Evolutionary conservation across 2,797 vertebrate genomes (phyloP).

Genomic region (Bradypodion ventrale): DNA sequence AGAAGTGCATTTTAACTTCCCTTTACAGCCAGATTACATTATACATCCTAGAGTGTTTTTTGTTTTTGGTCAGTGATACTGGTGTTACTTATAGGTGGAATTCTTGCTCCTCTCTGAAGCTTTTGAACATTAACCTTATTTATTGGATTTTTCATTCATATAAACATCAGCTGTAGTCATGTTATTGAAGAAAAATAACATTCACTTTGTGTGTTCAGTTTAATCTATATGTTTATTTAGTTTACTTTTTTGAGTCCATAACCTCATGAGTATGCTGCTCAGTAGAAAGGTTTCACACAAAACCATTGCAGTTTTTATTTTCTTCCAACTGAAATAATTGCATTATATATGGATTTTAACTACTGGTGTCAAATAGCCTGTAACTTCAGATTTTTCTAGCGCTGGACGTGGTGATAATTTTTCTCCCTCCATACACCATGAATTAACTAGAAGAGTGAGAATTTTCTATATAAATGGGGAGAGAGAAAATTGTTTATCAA

Average conservation of each 20-base stretch:
- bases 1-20: background rate
- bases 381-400: background rate
- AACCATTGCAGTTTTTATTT: background rate
- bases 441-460: background rate
- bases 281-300: background rate
- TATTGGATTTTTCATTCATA: background rate
- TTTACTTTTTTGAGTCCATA: background rate
- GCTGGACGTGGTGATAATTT: background rate
- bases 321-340: background rate
- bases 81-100: background rate
- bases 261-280: background rate
- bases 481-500: background rate
- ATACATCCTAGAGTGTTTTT: background rate
- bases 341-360: background rate
- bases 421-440: background rate
- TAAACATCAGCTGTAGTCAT: background rate
- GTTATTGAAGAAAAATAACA: background rate
- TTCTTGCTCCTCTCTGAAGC: background rate
- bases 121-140: background rate
- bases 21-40: background rate
- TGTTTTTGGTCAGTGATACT: background rate
- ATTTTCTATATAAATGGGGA: conserved; percentile 1
- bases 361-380: background rate
- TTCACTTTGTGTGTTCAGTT: background rate
- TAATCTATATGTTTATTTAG: background rate